These are phyloP conservation scores for Tipula lateralis DNA, from an alignment of 2,888 invertebrate genomes.

Conservation along the genomic window DNA sequence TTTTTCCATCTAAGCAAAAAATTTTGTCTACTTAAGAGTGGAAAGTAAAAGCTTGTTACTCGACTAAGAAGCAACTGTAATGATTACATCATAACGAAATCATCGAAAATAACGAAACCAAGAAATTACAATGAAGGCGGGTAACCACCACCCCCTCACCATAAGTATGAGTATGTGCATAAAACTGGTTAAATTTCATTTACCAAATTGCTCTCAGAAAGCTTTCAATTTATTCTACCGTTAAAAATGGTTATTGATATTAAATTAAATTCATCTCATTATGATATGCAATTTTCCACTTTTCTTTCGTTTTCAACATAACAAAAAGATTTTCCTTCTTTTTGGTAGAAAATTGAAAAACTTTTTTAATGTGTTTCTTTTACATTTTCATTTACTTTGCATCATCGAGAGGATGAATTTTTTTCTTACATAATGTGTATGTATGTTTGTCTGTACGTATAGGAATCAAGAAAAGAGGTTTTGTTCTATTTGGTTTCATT, in stretches of 20 bases:
- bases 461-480: neutral
- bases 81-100: no score
- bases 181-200: no score
- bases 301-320: neutral
- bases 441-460: neutral
- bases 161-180: no score
- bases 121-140: no score
- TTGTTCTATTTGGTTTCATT: neutral
- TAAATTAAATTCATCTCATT: neutral
- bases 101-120: no score
- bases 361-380: neutral
- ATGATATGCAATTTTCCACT: neutral
- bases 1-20: no score
- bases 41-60: no score
- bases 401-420: neutral
- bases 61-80: no score
- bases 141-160: no score
- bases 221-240: neutral
- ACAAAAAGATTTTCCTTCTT: neutral
- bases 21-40: no score
- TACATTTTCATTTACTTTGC: neutral
- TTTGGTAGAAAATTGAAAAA: neutral
- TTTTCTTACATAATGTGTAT: no score
- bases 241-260: neutral
- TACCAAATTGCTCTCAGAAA: no score